Evolutionary conservation across 2,113 vertebrate species (phyloP), one percentile per base, ranked within the genome.

Genomic region (Athene cunicularia): DNA sequence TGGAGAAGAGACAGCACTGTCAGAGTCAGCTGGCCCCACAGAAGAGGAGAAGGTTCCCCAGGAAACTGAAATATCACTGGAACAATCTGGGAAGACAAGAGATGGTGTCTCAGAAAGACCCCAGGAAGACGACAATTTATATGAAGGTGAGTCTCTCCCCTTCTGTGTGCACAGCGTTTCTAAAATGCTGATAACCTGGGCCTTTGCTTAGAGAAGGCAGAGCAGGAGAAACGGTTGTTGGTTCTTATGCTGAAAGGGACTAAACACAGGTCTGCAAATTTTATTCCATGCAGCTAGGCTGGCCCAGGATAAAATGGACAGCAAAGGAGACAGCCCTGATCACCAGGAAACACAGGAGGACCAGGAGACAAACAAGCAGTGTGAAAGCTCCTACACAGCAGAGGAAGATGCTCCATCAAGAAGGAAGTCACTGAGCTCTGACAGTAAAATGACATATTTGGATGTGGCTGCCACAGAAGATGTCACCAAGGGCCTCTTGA

Each of bases 241-340:
- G 8, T 80, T 88, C 47, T 93, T 90, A 9, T n/a, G 88, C 50
- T 86, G 39, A 56, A 92, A 18, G 20, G 79, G 12, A 52, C 30
- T 35, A 60, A 97, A 39, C 0, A 0, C 32, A 50, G 12, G 10
- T 84, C 67, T 72, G 47, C 16, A 9, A 64, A 81, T 97, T 95
- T 96, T 97, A 80, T 75, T 95, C 60, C 86, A 66, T 53, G n/a
- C 83, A 98, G 98, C 92, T 28, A 72, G n/a, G 37, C 73, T 85
- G 56, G 71, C 43, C 39, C 58, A 28, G 5, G 12, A 82, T 41
- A 32, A 88, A 77, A 64, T 15, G 21, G 94, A 85, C 21, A 49
- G 80, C 84, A n/a, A 66, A 79, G 86, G 64, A 93, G 77, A 8
- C 86, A 82, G 71, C 41, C 55, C 45, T 73, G 67, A 35, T 62